These are phyloP conservation scores for Malacoraja senta DNA, from an alignment of 2,797 vertebrate genomes.

Conservation along the genomic window DNA sequence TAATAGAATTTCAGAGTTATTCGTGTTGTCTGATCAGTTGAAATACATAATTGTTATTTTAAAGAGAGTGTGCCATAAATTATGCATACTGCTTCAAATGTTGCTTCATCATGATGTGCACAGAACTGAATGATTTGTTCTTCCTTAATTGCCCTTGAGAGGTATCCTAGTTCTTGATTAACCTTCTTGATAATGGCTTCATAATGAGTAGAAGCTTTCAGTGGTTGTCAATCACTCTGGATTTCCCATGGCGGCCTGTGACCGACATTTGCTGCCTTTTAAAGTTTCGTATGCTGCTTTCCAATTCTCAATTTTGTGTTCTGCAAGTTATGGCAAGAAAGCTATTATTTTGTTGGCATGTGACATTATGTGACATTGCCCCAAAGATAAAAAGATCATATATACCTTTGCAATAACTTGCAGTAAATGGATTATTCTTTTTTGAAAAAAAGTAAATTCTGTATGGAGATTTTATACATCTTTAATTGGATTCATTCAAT, in stretches of 20 bases:
- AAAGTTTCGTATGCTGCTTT: not conserved
- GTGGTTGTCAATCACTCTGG: slow-evolving; percentile 19
- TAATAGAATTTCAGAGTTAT: not conserved
- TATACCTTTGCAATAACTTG: not conserved
- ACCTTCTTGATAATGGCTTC: slow-evolving; percentile 32
- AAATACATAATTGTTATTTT: slow-evolving; percentile 5
- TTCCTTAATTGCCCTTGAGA: slow-evolving; percentile 21
- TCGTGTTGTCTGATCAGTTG: not conserved
- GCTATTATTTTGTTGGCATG: not conserved
- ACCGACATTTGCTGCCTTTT: not conserved
- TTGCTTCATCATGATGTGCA: slow-evolving; percentile 21
- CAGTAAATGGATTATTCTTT: not conserved
- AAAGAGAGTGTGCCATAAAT: not conserved
- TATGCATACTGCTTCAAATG: not conserved
- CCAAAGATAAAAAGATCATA: not conserved
- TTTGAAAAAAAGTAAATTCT: not conserved
- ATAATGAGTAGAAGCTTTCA: slow-evolving; percentile 8
- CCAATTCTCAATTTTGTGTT: not conserved
- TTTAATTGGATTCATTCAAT: not conserved
- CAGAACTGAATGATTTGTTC: not conserved
- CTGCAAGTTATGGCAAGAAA: not conserved
- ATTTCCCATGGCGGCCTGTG: slow-evolving; percentile 10
- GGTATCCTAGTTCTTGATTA: slow-evolving; percentile 31
- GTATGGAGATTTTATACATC: not conserved
- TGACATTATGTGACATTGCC: not conserved